These are phyloP conservation scores for Corbicula japonica DNA, from an alignment of 2,888 invertebrate genomes.

Conservation along the genomic window DNA sequence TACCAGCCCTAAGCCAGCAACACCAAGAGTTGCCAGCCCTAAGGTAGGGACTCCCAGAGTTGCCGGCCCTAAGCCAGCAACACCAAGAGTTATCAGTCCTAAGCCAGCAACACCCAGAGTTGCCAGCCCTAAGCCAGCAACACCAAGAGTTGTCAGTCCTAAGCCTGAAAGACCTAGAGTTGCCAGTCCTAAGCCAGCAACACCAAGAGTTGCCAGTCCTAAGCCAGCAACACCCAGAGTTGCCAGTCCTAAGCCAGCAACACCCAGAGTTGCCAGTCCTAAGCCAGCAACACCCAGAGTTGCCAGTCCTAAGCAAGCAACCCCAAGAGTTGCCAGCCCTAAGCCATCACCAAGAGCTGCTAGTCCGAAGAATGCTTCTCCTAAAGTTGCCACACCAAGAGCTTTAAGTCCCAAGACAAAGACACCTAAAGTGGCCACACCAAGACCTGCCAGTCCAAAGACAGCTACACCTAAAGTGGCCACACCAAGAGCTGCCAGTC, in stretches of 20 bases:
- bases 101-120: conserved; percentile 42
- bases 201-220: conserved; percentile 36
- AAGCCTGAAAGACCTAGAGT: conserved; percentile 26
- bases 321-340: conserved; percentile 35
- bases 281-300: conserved; percentile 33
- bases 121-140: conserved; percentile 32
- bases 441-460: conserved; percentile 30
- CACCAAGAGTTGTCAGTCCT: conserved; percentile 41
- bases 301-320: conserved; percentile 32
- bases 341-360: conserved; percentile 4
- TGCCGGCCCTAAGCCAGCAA: conserved; percentile 35
- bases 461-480: conserved; percentile 39
- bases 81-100: conserved; percentile 29
- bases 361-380: not conserved
- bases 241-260: conserved; percentile 33
- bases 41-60: conserved; percentile 33
- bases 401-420: conserved; percentile 29
- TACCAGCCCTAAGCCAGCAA: not conserved
- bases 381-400: conserved; percentile 30
- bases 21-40: conserved; percentile 23
- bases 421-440: conserved; percentile 41
- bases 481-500: conserved; percentile 43
- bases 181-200: conserved; percentile 26
- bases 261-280: conserved; percentile 16
- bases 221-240: conserved; percentile 34